These are phyloP conservation scores for Limnothrissa miodon DNA, from an alignment of 2,113 vertebrate genomes.

Conservation along the genomic window DNA sequence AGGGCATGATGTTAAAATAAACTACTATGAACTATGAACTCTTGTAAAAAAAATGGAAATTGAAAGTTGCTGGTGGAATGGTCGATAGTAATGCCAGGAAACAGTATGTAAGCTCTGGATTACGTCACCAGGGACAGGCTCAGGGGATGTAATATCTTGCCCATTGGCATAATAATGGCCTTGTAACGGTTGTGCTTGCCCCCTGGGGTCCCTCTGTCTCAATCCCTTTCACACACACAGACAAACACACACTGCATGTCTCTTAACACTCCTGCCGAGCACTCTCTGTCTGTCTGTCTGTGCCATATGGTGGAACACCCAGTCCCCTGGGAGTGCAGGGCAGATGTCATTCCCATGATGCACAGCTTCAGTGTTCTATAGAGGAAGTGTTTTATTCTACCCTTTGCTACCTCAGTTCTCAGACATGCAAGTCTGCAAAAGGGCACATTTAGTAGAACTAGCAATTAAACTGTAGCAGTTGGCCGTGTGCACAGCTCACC, in stretches of 20 bases:
- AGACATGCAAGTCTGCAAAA: neutral
- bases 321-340: slow-evolving; percentile 49
- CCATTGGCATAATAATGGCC: slow-evolving; percentile 34
- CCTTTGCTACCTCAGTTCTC: neutral
- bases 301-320: slow-evolving; percentile 67
- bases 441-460: neutral
- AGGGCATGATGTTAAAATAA: neutral
- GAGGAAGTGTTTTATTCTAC: slow-evolving; percentile 3
- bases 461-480: neutral
- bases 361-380: slow-evolving; percentile 47
- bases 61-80: neutral
- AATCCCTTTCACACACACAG: neutral
- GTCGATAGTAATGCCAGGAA: slow-evolving; percentile 2
- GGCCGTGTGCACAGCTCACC: neutral
- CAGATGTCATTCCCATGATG: slow-evolving; percentile 59
- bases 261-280: slow-evolving; percentile 42
- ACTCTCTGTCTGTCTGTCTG: slow-evolving; percentile 35
- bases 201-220: slow-evolving; percentile 30
- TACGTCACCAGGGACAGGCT: neutral
- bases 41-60: neutral
- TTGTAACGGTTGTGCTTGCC: slow-evolving; percentile 27
- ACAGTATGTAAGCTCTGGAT: neutral
- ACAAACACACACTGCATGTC: neutral
- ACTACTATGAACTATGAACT: neutral
- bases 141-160: slow-evolving; percentile 23